These are phyloP conservation scores for Carollia perspicillata DNA, from an alignment of 2,113 vertebrate genomes.

Conservation along the genomic window DNA sequence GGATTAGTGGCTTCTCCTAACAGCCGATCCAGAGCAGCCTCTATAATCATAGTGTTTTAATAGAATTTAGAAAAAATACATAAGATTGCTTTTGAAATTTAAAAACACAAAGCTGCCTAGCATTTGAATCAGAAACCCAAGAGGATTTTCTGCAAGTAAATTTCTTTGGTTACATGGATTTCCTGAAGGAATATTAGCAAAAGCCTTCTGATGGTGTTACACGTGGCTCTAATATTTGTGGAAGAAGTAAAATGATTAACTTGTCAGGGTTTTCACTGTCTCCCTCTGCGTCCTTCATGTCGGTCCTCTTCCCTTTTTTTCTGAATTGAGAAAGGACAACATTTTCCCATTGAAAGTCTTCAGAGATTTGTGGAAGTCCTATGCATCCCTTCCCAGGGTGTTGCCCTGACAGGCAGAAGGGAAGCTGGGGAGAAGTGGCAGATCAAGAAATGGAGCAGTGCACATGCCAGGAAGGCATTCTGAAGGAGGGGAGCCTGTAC, in stretches of 20 bases:
- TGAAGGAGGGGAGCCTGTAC: not conserved
- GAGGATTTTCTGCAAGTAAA: not conserved
- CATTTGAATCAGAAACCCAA: not conserved
- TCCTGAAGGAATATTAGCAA: not conserved
- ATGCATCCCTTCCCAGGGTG: accelerated
- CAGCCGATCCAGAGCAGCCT: not conserved
- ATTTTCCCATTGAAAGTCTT: not conserved
- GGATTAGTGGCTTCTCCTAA: not conserved
- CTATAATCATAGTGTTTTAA: not conserved
- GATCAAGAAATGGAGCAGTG: not conserved
- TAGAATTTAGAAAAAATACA: not conserved
- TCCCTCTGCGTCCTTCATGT: not conserved
- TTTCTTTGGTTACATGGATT: not conserved
- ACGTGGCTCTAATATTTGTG: not conserved
- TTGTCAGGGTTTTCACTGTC: not conserved
- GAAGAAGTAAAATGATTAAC: not conserved
- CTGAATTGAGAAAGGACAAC: not conserved
- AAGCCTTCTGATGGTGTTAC: not conserved
- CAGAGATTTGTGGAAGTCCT: not conserved
- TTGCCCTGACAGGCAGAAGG: not conserved
- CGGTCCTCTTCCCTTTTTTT: not conserved
- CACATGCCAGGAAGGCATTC: not conserved
- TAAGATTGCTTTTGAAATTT: not conserved
- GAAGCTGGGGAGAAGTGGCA: not conserved
- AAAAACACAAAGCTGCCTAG: not conserved